Evolutionary conservation across 2,797 vertebrate genomes (phyloP).

Genomic region (Peromyscus attwateri): DNA sequence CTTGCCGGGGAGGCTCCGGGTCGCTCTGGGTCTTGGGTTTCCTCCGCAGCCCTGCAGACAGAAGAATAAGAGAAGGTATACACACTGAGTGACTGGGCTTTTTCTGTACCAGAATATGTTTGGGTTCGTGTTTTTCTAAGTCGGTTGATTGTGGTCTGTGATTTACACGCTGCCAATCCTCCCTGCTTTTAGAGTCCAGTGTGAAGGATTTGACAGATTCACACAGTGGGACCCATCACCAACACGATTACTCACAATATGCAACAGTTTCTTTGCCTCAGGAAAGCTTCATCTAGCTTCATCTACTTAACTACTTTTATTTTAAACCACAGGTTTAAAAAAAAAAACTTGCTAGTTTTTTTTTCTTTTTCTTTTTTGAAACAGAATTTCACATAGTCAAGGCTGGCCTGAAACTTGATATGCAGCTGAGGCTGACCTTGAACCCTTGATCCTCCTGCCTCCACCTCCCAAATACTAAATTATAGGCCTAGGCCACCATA

Average conservation of each 20-base stretch:
- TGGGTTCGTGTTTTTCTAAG: not conserved
- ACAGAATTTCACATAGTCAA: not conserved
- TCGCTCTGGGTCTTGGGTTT: not conserved
- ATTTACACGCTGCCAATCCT: not conserved
- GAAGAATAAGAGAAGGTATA: not conserved
- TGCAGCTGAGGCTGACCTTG: not conserved
- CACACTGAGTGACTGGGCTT: not conserved
- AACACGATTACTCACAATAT: not conserved
- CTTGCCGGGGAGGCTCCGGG: too few species aligned
- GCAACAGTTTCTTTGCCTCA: not conserved
- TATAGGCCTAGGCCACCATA: not conserved
- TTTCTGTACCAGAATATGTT: not conserved
- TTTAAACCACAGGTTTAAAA: not conserved
- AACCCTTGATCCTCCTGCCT: not conserved
- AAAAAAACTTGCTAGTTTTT: not conserved
- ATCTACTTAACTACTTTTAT: not conserved
- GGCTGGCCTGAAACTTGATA: too few species aligned
- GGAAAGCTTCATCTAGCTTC: not conserved
- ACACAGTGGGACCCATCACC: not conserved
- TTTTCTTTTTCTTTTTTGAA: too few species aligned
- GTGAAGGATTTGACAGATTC: not conserved
- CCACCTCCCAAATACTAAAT: not conserved
- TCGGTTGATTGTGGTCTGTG: not conserved
- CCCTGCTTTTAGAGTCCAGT: not conserved
- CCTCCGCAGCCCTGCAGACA: not conserved